Percentiles rank a stretch among this genome's conserved stretches.
Conservation (phyloP, 2,113 vertebrate species). For the Leptocoma aspasia region DNA sequence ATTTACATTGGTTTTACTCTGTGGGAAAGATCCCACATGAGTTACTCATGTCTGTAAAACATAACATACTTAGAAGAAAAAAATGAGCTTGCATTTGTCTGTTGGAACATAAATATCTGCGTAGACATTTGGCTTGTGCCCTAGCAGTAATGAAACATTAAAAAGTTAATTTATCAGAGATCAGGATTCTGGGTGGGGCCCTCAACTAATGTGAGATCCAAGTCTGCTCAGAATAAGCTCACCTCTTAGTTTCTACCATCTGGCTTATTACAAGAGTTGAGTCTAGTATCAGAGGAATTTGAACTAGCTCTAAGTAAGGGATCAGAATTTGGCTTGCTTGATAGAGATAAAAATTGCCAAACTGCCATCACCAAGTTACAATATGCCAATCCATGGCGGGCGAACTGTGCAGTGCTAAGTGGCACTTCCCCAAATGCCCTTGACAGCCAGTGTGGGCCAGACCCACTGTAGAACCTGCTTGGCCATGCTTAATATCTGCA, state of each 20-base stretch:
- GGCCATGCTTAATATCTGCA: not conserved
- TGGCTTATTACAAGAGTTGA: not conserved
- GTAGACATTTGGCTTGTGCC: not conserved
- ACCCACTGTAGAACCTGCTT: not conserved
- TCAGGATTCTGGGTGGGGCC: not conserved
- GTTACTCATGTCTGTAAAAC: slow-evolving; percentile 46
- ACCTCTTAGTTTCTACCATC: not conserved
- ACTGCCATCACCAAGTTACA: not conserved
- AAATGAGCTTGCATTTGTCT: slow-evolving; percentile 2
- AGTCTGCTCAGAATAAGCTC: not conserved
- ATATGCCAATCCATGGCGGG: not conserved
- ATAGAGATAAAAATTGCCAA: not conserved
- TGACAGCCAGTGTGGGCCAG: not conserved
- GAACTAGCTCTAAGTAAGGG: not conserved
- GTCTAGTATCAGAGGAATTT: not conserved
- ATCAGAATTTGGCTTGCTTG: not conserved
- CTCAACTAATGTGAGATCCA: not conserved
- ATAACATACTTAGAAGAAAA: slow-evolving; percentile 23
- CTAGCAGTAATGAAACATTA: not conserved
- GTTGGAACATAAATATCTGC: not conserved
- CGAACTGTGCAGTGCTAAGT: not conserved
- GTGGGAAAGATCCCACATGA: slow-evolving; percentile 47
- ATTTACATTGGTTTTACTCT: slow-evolving; percentile 59
- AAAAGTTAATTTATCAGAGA: slow-evolving; percentile 32
- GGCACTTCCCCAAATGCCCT: not conserved